Conservation (phyloP, 2,797 vertebrate genomes). For the Clarias pachynema region DNA sequence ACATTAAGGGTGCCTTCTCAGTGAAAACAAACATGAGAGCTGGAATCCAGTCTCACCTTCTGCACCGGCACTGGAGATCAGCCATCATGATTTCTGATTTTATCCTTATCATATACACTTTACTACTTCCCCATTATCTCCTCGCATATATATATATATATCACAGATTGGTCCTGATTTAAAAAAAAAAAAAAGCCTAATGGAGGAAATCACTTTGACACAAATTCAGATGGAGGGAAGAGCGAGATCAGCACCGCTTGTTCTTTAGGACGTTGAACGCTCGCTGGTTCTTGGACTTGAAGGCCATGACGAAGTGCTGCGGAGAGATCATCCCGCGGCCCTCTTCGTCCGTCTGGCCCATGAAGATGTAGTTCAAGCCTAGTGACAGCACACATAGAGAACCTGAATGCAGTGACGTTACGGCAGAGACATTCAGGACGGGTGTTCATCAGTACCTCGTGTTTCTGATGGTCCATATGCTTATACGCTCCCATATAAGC, state of each 20-base stretch:
- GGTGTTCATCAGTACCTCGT: conserved; percentile 64
- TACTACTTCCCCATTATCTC: neutral
- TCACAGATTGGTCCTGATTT: neutral
- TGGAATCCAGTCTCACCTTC: neutral
- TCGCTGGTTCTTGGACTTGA: conserved; percentile 95
- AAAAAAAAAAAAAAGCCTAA: neutral
- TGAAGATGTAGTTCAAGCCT: conserved; percentile 98
- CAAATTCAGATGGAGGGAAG: neutral
- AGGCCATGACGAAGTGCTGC: conserved; percentile 89
- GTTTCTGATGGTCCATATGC: conserved; percentile 54
- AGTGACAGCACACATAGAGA: conserved; percentile 76
- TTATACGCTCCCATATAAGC: conserved; percentile 65
- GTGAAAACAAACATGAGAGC: neutral
- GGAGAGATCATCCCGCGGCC: conserved; percentile 89
- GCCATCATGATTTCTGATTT: neutral
- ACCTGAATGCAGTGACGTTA: conserved; percentile 81
- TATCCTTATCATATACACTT: conserved; percentile 2
- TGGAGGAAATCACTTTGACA: conserved; percentile 1
- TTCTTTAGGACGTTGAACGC: conserved; percentile 85
- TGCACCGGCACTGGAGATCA: neutral
- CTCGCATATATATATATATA: neutral
- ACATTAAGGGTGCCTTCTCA: conserved; percentile 14
- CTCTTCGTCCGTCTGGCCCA: conserved; percentile 93
- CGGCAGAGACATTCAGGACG: conserved; percentile 79
- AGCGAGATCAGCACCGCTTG: conserved; percentile 83